Evolutionary conservation across 92 coral and sea anemone genomes (phyloP).

Genomic region (Galaxea fascicularis): DNA sequence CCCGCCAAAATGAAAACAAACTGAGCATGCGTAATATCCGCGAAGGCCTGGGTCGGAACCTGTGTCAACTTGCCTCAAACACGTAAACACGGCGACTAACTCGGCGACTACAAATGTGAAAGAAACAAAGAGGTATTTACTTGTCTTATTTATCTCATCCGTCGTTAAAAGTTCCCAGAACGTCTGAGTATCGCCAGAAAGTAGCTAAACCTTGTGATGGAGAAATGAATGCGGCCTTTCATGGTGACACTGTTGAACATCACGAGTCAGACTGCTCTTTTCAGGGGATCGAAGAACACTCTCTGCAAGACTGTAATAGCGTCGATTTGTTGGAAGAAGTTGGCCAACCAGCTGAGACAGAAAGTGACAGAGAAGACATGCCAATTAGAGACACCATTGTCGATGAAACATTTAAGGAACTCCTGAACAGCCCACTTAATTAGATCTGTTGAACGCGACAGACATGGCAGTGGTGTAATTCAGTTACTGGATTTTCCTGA

Average conservation of each 20-base stretch:
- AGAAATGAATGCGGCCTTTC: neutral
- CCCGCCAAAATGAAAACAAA: constrained; percentile 5
- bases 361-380: neutral
- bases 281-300: constrained; percentile 4
- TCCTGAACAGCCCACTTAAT: neutral
- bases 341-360: neutral
- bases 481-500: constrained; percentile 5
- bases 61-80: neutral
- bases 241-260: neutral
- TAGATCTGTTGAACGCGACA: neutral
- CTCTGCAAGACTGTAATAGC: constrained; percentile 17
- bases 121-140: constrained; percentile 63
- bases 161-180: constrained; percentile 50
- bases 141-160: constrained; percentile 64
- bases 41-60: neutral
- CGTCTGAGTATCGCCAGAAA: constrained; percentile 52
- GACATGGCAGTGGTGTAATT: neutral
- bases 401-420: neutral
- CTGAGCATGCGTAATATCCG: constrained; percentile 11
- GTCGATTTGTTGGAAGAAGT: constrained; percentile 8
- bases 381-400: neutral
- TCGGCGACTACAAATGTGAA: constrained; percentile 27
- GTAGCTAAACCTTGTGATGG: constrained; percentile 4
- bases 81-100: neutral
- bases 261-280: neutral